phyloP scores from a whole-genome alignment of 2,888 invertebrate genomes.

The Pyrgus malvae region DNA sequence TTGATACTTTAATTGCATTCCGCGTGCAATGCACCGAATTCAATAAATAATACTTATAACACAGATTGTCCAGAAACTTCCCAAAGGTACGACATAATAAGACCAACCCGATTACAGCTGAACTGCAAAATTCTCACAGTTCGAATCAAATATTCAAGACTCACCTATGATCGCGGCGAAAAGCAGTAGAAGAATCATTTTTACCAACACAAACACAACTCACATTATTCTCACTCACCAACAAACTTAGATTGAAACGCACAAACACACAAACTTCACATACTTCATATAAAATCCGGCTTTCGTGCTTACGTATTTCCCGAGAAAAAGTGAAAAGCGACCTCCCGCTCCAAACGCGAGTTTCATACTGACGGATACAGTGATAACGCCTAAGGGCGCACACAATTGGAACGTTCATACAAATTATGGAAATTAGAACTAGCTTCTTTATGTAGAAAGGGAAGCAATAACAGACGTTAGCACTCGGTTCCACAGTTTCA shows the following conservation, averaged over 20 bases:
- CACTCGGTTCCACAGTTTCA: slow-evolving; percentile 6
- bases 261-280: slow-evolving; percentile 17
- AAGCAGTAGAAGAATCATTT: slow-evolving; percentile 17
- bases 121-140: background rate
- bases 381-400: slow-evolving; percentile 16
- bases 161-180: slow-evolving; percentile 22
- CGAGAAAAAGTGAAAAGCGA: background rate
- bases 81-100: no score
- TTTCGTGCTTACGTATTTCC: slow-evolving; percentile 1
- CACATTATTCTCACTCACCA: slow-evolving; percentile 20
- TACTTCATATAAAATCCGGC: slow-evolving; percentile 6
- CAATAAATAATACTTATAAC: no score
- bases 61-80: no score
- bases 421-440: slow-evolving; percentile 26
- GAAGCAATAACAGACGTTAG: slow-evolving; percentile 17
- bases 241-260: slow-evolving; percentile 2
- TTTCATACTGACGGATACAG: slow-evolving; percentile 6
- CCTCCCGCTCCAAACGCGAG: slow-evolving; percentile 2
- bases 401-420: slow-evolving; percentile 13
- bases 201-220: slow-evolving; percentile 13
- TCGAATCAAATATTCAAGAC: background rate
- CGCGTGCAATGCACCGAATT: no score
- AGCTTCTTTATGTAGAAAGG: slow-evolving; percentile 18
- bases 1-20: no score
- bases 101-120: background rate